A percentile compares a stretch with the other conserved stretches of the same genome.
Evolutionary conservation across 2,888 invertebrate genomes (phyloP).

Genomic region (Acanthococcus lagerstroemiae): DNA sequence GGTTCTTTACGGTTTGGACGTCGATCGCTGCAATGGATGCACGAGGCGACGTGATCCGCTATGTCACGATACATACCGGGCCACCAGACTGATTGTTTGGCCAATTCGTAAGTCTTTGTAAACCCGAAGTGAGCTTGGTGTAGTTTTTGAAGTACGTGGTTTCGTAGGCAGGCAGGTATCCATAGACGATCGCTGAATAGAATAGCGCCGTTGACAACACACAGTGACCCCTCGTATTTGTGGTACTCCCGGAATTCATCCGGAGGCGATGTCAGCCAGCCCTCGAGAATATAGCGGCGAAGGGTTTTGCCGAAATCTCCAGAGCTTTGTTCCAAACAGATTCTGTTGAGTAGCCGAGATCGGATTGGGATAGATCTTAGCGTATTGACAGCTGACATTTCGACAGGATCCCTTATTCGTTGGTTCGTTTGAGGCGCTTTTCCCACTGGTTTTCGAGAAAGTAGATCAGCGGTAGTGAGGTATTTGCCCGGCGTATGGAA

Average conservation of each 20-base stretch:
- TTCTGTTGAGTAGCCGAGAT: background rate
- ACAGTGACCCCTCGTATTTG: background rate
- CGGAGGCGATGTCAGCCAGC: too few relatives aligned
- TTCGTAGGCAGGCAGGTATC: constrained; percentile 1
- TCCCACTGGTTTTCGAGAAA: background rate
- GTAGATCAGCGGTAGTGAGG: background rate
- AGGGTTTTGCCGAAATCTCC: background rate
- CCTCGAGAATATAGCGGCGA: background rate
- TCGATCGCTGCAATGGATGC: background rate
- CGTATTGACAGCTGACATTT: background rate
- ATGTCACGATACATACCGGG: constrained; percentile 4
- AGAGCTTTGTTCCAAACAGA: background rate
- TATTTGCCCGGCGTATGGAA: background rate
- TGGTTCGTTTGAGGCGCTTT: background rate
- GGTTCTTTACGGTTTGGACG: background rate
- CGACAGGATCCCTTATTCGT: background rate
- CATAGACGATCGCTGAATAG: constrained; percentile 2
- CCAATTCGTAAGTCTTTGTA: constrained; percentile 7
- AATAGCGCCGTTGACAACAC: background rate
- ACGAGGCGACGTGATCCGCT: background rate
- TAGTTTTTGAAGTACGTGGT: constrained; percentile 11
- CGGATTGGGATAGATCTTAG: background rate
- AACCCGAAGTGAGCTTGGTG: constrained; percentile 11
- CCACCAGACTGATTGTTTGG: constrained; percentile 14
- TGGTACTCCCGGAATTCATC: background rate